A percentile compares a stretch with the other conserved stretches of the same genome.
Conservation (phyloP, 2,113 vertebrate species). For the Sylvicapra grimmia region DNA sequence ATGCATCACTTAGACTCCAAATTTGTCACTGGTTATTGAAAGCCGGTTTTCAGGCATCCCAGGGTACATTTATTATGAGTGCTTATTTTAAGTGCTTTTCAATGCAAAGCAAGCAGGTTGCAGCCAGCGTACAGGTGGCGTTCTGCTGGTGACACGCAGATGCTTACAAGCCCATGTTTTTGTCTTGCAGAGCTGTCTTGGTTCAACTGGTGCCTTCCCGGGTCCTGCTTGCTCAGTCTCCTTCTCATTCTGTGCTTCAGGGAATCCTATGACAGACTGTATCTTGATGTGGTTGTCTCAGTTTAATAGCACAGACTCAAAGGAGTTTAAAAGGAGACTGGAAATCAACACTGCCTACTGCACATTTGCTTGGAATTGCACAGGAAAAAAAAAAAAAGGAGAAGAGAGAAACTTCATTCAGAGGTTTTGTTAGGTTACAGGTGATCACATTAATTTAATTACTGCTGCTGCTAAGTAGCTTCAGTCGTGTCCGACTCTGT, state of each 20-base stretch:
- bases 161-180: conserved; percentile 35
- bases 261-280: conserved; percentile 97
- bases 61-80: neutral
- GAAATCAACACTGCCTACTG: conserved; percentile 52
- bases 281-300: conserved; percentile 96
- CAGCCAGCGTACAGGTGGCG: neutral
- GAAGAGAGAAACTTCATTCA: conserved; percentile 54
- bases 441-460: conserved; percentile 55
- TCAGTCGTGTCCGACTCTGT: too few species aligned
- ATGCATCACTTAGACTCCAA: neutral
- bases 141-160: neutral
- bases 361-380: conserved; percentile 74
- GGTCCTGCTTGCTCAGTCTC: conserved; percentile 95
- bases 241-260: conserved; percentile 95
- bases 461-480: neutral
- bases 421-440: conserved; percentile 61
- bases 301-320: conserved; percentile 76
- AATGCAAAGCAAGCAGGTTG: fast-evolving
- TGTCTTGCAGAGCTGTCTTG: conserved; percentile 91
- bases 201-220: conserved; percentile 98
- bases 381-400: conserved; percentile 40
- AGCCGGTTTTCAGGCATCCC: neutral
- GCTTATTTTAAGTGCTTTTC: neutral
- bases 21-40: neutral
- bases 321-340: conserved; percentile 62